These are phyloP conservation scores for Coleophora flavipennella DNA, from an alignment of 2,888 invertebrate species.

Conservation along the genomic window DNA sequence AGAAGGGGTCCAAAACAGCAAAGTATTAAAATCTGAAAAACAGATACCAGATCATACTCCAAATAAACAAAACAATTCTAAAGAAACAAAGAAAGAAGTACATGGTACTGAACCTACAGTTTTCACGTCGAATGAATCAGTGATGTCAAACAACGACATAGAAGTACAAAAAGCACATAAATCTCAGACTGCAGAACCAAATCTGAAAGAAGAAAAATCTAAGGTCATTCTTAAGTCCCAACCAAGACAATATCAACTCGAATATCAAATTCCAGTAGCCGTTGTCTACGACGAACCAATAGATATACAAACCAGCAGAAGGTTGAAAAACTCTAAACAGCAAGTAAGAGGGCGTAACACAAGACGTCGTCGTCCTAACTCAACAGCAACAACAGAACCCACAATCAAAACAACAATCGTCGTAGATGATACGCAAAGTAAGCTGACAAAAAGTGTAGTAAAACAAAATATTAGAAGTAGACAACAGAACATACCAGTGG, in stretches of 20 bases:
- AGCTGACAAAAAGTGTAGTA: background rate
- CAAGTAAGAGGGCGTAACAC: constrained; percentile 3
- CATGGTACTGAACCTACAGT: background rate
- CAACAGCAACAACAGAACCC: too few species aligned
- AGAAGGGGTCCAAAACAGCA: constrained; percentile 8
- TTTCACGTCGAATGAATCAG: too few species aligned
- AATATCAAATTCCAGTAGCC: constrained; percentile 22
- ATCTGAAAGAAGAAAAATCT: background rate
- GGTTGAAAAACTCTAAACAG: constrained; percentile 1
- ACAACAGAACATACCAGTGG: background rate
- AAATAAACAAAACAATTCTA: background rate
- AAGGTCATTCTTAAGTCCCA: background rate
- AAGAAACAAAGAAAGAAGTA: constrained; percentile 4
- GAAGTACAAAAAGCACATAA: too few species aligned
- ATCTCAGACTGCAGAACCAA: too few species aligned
- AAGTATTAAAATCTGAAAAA: constrained; percentile 2
- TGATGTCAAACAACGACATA: too few species aligned
- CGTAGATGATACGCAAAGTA: too few species aligned
- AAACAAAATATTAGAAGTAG: background rate
- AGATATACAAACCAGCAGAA: constrained; percentile 8
- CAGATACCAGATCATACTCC: too few species aligned
- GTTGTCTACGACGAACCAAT: constrained; percentile 23
- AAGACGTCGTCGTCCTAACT: background rate
- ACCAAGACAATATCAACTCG: background rate
- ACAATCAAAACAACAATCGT: too few species aligned